Evolutionary conservation across 2,888 invertebrate genomes (phyloP), one percentile per base, ranked within the genome.

Genomic region (Trachelus stipa): DNA sequence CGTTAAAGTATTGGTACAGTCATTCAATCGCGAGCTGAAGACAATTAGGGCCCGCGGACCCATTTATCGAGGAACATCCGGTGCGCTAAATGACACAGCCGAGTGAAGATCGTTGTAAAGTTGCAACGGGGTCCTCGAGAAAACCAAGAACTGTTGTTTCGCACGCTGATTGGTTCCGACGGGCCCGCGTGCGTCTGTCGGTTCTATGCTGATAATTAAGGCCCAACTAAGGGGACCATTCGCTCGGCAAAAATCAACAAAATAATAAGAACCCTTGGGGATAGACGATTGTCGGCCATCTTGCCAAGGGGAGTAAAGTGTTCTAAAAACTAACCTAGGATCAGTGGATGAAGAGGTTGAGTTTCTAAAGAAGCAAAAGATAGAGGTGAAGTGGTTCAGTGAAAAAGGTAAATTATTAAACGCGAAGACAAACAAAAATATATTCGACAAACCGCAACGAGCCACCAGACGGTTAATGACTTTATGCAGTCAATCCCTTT

Each of bases 391-490:
- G 56, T 56, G 15, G 56, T 23, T 9, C 9, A 56, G 56, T 56
- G 56, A 56, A 23, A 23, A 56, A 56, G 23, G 56, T 56, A 9
- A 56, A 56, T 56, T 56, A 56, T 56, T 56, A 56, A 56, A 56
- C 2, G 23, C 23, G 56, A 56, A 56, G 6, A 23, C 4, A 40
- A 40, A 23, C 56, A 23, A 23, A 56, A 56, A 23, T 56, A 56
- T 23, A 23, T 0, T 56, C 15, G 23, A 56, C 56, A 23, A 87
- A 85, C 87, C 85, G 84, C 88, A 88, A 88, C 86, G 83, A 88
- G 86, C 85, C 86, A 84, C 86, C 85, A 86, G 87, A 84, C 86
- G 86, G 86, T 89, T 89, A 89, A 90, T 89, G 88, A 86, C 88
- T 89, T 86, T 88, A 88, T 88, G 88, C 87, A 85, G 83, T 86